Base-by-base conservation (phyloP, 2,113 vertebrate genomes). In the Syngnathoides biaculeatus region DNA sequence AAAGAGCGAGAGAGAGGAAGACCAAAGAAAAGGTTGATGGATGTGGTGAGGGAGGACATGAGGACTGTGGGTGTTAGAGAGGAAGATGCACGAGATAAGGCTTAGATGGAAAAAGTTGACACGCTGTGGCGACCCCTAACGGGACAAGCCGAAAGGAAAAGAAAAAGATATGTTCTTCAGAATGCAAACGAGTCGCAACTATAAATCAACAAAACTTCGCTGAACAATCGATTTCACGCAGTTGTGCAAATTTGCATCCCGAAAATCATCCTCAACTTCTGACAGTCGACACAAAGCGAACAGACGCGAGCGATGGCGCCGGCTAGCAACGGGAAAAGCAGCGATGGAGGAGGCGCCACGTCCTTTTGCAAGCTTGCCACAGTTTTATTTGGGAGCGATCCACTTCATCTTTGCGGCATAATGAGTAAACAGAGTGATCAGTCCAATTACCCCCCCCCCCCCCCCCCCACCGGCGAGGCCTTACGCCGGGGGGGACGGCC, bases 401-500 rank as follows among this genome's bases (percentile, higher is more conserved):
- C 82, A 89, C 88, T 89, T 87, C 84, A 88, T 90, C 86, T 89
- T 72, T 73, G 78, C 75, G 52, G 75, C 79, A 77, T 85, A 87
- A 86, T 89, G 80, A 82, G 80, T 87, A 88, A 89, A 90, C 89
- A 87, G 81, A 81, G 83, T 79, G 85, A 89, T 89, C 86, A 88
- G 83, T 87, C 83, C 89, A 90, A 90, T 89, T 89, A 90, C n/a
- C n/a, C n/a, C n/a, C n/a, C n/a, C n/a, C n/a, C n/a, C n/a, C n/a
- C n/a, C 86, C 88, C 77, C 78, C 81, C 87, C 83, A 85, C 86
- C 70, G 81, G 79, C 68, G 73, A 77, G 80, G 78, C 78, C 69
- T 86, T 86, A 84, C 84, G 74, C 75, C 56, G 70, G 84, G 86
- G 84, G 86, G 86, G 85, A 79, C 82, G 79, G 82, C 72, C 77